These are phyloP conservation scores for Apostichopus japonicus DNA, from an alignment of 35 echinoderm and acorn worm genomes.

Conservation along the genomic window DNA sequence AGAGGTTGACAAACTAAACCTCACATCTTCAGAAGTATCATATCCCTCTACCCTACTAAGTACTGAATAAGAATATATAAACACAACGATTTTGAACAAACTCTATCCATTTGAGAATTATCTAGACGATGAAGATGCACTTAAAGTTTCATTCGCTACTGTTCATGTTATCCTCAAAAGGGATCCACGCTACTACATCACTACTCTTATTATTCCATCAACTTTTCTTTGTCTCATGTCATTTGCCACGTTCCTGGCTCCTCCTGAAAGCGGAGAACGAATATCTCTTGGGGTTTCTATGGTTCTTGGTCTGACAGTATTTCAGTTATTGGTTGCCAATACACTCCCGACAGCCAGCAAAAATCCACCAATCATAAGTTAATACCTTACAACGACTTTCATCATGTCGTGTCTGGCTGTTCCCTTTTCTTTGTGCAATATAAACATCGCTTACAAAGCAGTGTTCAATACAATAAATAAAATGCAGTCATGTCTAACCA, in stretches of 20 bases:
- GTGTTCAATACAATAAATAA: too few relatives aligned
- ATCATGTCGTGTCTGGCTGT: not conserved
- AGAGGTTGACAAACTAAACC: not conserved
- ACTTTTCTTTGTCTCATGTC: conserved; percentile 7
- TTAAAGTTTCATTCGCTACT: not conserved
- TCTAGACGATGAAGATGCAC: not conserved
- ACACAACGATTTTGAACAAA: not conserved
- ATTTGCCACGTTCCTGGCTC: conserved; percentile 14
- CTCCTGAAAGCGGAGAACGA: conserved; percentile 51
- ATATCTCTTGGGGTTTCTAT: conserved; percentile 27
- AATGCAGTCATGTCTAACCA: too few relatives aligned
- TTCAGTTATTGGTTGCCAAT: conserved; percentile 35
- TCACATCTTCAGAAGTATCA: too few relatives aligned
- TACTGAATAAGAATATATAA: not conserved
- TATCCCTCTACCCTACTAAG: not conserved
- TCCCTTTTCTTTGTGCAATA: not conserved
- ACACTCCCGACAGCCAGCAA: conserved; percentile 21
- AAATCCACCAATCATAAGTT: not conserved
- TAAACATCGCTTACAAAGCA: not conserved
- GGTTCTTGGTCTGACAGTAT: conserved; percentile 49
- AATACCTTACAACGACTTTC: not conserved
- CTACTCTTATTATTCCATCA: not conserved
- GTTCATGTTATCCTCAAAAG: not conserved
- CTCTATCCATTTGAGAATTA: not conserved
- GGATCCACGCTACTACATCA: conserved; percentile 19